Conservation (phyloP, 2,113 vertebrate genomes). For the Eptesicus fuscus region DNA sequence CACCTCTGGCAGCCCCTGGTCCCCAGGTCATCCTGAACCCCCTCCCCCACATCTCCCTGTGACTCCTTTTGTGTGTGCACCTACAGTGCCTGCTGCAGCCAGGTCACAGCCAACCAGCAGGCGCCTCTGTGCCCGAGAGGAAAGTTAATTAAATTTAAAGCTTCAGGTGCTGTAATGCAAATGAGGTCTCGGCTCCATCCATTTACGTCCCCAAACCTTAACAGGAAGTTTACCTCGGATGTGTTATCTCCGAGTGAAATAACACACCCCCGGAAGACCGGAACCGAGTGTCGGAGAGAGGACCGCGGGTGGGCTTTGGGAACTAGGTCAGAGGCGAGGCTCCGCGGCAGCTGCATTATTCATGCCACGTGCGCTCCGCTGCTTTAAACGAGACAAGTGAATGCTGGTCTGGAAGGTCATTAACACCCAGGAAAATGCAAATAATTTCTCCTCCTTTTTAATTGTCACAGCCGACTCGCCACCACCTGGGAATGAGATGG, state of each 20-base stretch:
- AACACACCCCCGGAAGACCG: not conserved
- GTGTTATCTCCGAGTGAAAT: not conserved
- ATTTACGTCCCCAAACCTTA: conserved; percentile 12
- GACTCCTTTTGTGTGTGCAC: not conserved
- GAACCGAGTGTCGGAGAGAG: not conserved
- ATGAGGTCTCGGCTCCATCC: conserved; percentile 54
- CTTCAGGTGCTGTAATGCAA: conserved; percentile 59
- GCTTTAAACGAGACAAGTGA: conserved; percentile 38
- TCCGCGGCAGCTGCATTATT: conserved; percentile 47
- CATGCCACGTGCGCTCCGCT: not conserved
- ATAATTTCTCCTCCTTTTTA: conserved; percentile 62
- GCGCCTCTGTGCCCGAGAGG: conserved; percentile 23
- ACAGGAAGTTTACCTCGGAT: conserved; percentile 9
- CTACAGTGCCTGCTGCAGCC: not conserved
- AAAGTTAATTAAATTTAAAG: conserved; percentile 63
- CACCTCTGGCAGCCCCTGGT: not conserved
- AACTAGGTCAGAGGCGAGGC: conserved; percentile 62
- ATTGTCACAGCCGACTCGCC: conserved; percentile 55
- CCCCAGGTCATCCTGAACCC: not conserved
- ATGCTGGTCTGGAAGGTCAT: conserved; percentile 70
- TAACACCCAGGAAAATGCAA: conserved; percentile 73
- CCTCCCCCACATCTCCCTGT: rapidly evolving
- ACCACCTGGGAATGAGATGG: conserved; percentile 48
- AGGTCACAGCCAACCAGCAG: not conserved
- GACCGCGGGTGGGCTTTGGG: not conserved